Evolutionary conservation across 2,888 invertebrate genomes (phyloP).

Genomic region (Heliconius charithonia): DNA sequence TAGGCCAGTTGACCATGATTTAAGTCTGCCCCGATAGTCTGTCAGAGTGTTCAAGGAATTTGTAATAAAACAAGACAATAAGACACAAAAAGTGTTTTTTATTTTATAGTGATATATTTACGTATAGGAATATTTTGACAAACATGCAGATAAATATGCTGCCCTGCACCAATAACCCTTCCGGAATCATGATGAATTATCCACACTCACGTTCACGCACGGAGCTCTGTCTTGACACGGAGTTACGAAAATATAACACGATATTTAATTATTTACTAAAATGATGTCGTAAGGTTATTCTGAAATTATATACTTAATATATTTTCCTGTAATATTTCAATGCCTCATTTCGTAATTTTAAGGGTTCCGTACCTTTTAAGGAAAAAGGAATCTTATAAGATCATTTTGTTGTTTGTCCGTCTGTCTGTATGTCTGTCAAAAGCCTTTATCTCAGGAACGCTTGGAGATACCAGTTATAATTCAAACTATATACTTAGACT

Average conservation of each 20-base stretch:
- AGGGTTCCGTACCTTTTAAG: no score
- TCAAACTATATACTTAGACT: no score
- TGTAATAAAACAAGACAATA: no score
- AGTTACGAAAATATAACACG: slow-evolving; percentile 52
- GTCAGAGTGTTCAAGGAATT: no score
- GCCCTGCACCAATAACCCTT: slow-evolving; percentile 79
- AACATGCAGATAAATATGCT: slow-evolving; percentile 55
- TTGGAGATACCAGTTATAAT: no score
- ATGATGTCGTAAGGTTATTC: neutral
- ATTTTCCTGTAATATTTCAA: neutral
- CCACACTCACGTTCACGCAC: slow-evolving; percentile 75
- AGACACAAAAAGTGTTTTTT: no score
- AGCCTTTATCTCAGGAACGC: no score
- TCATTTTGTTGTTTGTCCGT: no score
- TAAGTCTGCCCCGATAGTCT: no score
- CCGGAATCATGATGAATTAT: slow-evolving; percentile 82
- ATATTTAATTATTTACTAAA: slow-evolving; percentile 31
- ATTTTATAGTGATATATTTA: neutral
- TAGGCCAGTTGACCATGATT: no score
- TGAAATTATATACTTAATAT: neutral
- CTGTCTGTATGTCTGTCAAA: no score
- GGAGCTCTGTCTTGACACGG: slow-evolving; percentile 59
- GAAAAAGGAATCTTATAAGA: no score
- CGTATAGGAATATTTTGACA: neutral
- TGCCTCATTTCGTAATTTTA: neutral